Base-by-base conservation (phyloP, 1,140 invertebrate genomes). In the Eupeodes corollae region DNA sequence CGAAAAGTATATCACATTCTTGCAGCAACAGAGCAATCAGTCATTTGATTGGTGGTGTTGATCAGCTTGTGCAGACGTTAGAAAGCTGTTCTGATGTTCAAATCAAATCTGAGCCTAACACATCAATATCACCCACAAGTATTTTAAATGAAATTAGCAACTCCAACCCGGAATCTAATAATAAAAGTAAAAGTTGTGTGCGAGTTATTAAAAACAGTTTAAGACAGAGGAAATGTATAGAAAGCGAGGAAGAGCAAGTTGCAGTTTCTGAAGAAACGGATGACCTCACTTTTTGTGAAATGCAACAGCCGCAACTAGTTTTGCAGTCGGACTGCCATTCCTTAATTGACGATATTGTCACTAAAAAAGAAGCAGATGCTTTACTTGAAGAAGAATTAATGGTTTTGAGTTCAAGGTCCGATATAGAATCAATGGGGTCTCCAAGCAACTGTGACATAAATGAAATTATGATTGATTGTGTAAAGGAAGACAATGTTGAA, bases 401-500 rank as follows among this genome's bases (percentile, higher is more conserved):
- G 51, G 61, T 56, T 6, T 14, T 68, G 32, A 61, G 62, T 33
- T 63, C 62, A 5, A 56, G 61, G 5, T 68, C 65, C 8, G 64
- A 67, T 50, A 42, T 67, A 30, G 64, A 68, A 30, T 84, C 83
- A 43, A 71, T 86, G 40, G 80, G 83, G 33, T 79, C 82, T 46
- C 77, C 73, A 9, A 73, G 75, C n/a, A 69, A 71, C 46, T 77
- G 79, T 12, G 72, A 73, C 41, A 79, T 80, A 50, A 66, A 64
- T n/a, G 57, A 64, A n/a, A 61, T 77, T 49, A 64, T 77, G 42
- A 70, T 73, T 49, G 77, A 79, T 16, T 76, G 75, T 46, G 75
- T 74, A 49, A 83, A 86, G 62, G 77, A 83, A 6, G 79, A 83
- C 52, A 76, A 79, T 51, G 73, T 76, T 50, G 73, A 72, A 57